Evolutionary conservation across 2,888 invertebrate species (phyloP).

Genomic region (Hybos culiciformis): DNA sequence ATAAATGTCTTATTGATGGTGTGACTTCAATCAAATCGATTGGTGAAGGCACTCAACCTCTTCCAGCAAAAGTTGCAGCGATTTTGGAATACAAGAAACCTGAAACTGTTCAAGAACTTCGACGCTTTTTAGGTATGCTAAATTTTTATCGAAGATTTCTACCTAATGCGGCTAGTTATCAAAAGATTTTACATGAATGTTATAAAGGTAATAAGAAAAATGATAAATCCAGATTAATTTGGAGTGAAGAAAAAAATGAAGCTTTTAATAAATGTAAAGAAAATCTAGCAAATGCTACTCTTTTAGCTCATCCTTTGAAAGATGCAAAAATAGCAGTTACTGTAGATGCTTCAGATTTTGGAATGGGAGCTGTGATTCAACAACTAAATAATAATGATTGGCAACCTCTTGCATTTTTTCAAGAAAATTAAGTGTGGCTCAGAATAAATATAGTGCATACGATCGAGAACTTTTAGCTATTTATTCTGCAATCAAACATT

Average conservation of each 20-base stretch:
- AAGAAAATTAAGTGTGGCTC: constrained; percentile 20
- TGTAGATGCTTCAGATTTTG: constrained; percentile 23
- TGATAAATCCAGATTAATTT: too few species aligned
- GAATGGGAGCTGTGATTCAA: constrained; percentile 28
- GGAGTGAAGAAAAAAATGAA: constrained; percentile 1
- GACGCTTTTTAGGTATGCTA: constrained; percentile 11
- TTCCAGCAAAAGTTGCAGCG: constrained; percentile 3
- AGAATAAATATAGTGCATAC: constrained; percentile 24
- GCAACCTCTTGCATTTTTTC: constrained; percentile 27
- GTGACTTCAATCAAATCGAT: neutral
- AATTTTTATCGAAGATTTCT: constrained; percentile 10
- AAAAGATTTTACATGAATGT: neutral
- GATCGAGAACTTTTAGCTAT: constrained; percentile 30
- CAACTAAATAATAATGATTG: constrained; percentile 15
- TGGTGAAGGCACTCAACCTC: constrained; percentile 2
- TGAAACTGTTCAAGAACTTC: neutral
- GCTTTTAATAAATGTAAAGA: neutral
- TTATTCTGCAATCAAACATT: constrained; percentile 24
- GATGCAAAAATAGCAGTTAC: neutral
- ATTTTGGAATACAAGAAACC: neutral
- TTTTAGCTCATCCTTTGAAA: neutral
- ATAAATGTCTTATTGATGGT: neutral
- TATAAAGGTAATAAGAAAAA: too few species aligned
- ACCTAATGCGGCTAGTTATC: neutral
- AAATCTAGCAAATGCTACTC: constrained; percentile 8